These are phyloP conservation scores for Cardiocondyla obscurior DNA, from an alignment of 1,140 invertebrate species.

Conservation along the genomic window DNA sequence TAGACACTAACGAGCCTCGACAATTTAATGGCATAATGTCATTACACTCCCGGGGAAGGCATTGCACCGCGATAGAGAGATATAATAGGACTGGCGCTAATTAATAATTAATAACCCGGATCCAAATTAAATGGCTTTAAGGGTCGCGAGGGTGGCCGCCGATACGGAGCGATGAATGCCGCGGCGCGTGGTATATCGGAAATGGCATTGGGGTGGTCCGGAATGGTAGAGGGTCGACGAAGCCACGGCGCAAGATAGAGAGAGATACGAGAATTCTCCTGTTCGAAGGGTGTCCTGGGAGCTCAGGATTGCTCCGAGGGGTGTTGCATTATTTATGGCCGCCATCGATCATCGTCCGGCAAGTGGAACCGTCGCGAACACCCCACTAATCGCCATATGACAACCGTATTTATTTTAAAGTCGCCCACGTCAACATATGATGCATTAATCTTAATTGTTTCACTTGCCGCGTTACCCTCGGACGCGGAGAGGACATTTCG, in stretches of 20 bases:
- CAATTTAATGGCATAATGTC: conserved; percentile 80
- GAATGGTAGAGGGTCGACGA: conserved; percentile 39
- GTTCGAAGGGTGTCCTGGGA: conserved; percentile 77
- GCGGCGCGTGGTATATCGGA: conserved; percentile 74
- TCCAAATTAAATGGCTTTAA: conserved; percentile 82
- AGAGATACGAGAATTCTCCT: conserved; percentile 63
- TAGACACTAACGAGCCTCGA: conserved; percentile 72
- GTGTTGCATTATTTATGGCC: conserved; percentile 83
- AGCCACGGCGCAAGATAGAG: conserved; percentile 26
- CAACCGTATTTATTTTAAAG: conserved; percentile 82
- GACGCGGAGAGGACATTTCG: not conserved
- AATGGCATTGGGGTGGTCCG: conserved; percentile 70
- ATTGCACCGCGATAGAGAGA: conserved; percentile 80
- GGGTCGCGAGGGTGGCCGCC: conserved; percentile 76
- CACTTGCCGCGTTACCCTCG: conserved; percentile 43
- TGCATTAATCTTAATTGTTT: conserved; percentile 81
- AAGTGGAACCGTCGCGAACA: conserved; percentile 70
- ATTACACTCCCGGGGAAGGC: conserved; percentile 69
- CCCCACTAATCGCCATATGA: conserved; percentile 83
- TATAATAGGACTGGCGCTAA: conserved; percentile 81
- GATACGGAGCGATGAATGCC: conserved; percentile 76
- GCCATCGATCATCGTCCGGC: conserved; percentile 82
- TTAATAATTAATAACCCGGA: conserved; percentile 84
- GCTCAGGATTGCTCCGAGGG: conserved; percentile 74
- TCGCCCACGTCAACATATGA: conserved; percentile 74